Conservation (phyloP, 2,888 invertebrate genomes). For the Dione vanillae region DNA sequence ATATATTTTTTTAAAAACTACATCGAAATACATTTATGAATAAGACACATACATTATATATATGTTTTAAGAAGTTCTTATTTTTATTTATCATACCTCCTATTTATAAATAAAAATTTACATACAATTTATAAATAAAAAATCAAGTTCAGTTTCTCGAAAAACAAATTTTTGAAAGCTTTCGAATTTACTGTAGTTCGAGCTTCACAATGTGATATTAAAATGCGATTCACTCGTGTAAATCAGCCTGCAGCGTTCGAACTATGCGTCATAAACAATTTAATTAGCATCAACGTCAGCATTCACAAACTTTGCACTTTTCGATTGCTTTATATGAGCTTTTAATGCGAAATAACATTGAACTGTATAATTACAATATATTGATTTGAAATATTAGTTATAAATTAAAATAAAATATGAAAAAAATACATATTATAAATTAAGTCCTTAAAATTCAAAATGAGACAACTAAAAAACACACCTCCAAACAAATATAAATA, state of each 20-base stretch:
- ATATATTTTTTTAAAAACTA: no score
- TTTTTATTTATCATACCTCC: no score
- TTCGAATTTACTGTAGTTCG: not conserved
- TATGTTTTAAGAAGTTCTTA: no score
- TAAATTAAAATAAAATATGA: not conserved
- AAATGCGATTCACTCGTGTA: constrained; percentile 43
- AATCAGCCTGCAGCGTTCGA: constrained; percentile 51
- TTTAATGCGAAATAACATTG: constrained; percentile 21
- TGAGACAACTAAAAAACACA: no score
- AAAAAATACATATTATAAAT: not conserved
- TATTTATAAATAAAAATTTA: no score
- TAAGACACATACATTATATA: no score
- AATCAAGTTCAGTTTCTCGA: no score
- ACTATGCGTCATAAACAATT: constrained; percentile 66
- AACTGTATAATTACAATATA: not conserved
- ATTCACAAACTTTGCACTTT: constrained; percentile 42
- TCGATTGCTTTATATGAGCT: constrained; percentile 34
- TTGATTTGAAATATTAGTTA: no score
- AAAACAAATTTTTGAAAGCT: not conserved
- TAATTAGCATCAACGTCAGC: constrained; percentile 60
- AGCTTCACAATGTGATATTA: not conserved
- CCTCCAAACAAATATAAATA: not conserved
- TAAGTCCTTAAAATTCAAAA: no score
- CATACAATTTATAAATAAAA: no score
- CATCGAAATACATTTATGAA: no score